Conservation (phyloP, 2,888 invertebrate genomes). For the Palloptera scutellata region DNA sequence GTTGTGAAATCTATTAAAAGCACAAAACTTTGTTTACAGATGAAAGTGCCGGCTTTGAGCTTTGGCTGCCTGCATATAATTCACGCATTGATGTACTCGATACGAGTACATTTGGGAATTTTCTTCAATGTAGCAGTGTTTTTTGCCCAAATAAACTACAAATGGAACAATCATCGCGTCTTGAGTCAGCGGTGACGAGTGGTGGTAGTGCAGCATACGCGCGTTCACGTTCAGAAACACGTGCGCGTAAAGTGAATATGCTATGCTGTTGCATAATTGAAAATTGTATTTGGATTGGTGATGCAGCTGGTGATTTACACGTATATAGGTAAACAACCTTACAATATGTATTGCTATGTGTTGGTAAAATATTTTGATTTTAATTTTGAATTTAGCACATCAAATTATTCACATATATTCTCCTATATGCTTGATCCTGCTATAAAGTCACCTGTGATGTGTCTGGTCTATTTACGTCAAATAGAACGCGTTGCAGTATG, state of each 20-base stretch:
- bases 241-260: constrained; percentile 58
- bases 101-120: constrained; percentile 67
- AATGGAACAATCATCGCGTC: constrained; percentile 42
- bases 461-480: constrained; percentile 72
- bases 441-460: constrained; percentile 72
- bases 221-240: constrained; percentile 50
- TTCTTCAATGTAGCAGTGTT: constrained; percentile 70
- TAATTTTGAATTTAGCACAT: constrained; percentile 60
- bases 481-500: constrained; percentile 83
- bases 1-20: background rate
- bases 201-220: constrained; percentile 34
- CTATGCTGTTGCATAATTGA: constrained; percentile 73
- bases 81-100: constrained; percentile 72
- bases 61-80: constrained; percentile 78
- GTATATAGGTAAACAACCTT: constrained; percentile 72
- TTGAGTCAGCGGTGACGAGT: constrained; percentile 40
- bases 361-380: background rate
- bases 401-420: constrained; percentile 69
- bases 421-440: constrained; percentile 75
- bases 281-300: constrained; percentile 87
- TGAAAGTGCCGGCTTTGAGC: constrained; percentile 71
- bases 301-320: constrained; percentile 83
- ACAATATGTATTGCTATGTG: background rate
- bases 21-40: constrained; percentile 54
- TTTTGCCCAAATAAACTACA: constrained; percentile 55